Percentiles rank a stretch among this genome's conserved stretches.
Evolutionary conservation across 2,113 vertebrate genomes (phyloP).

Genomic region (Phocoena phocoena): DNA sequence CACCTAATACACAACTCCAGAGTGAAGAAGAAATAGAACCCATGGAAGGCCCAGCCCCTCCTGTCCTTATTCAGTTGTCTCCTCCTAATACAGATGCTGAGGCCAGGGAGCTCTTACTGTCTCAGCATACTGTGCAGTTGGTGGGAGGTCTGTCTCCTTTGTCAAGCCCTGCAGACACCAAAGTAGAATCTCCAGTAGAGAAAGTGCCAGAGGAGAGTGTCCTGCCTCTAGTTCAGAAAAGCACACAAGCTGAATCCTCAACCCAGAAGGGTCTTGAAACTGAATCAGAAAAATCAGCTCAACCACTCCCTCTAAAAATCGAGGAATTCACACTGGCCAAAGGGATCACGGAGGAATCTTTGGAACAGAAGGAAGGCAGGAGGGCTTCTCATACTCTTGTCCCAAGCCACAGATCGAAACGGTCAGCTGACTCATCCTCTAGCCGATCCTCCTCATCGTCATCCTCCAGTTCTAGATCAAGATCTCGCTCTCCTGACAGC

Average conservation of each 20-base stretch:
- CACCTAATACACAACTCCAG: slow-evolving; percentile 48
- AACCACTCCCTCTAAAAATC: slow-evolving; percentile 42
- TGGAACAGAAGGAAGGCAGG: slow-evolving; percentile 61
- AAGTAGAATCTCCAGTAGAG: slow-evolving; percentile 67
- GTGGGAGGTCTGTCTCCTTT: slow-evolving; percentile 57
- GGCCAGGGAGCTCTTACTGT: slow-evolving; percentile 31
- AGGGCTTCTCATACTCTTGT: slow-evolving; percentile 54
- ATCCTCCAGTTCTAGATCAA: slow-evolving; percentile 79
- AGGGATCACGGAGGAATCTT: slow-evolving; percentile 59
- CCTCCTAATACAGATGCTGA: slow-evolving; percentile 66
- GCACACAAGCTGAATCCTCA: slow-evolving; percentile 41
- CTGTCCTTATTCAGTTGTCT: slow-evolving; percentile 76
- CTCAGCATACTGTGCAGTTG: slow-evolving; percentile 62
- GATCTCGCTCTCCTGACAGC: slow-evolving; percentile 77
- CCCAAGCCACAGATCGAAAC: slow-evolving; percentile 48
- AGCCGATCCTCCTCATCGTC: slow-evolving; percentile 78
- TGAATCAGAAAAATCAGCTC: slow-evolving; percentile 56
- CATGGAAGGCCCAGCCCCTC: slow-evolving; percentile 75
- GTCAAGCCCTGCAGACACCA: slow-evolving; percentile 69
- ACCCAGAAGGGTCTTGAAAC: slow-evolving; percentile 49
- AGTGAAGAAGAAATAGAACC: slow-evolving; percentile 69
- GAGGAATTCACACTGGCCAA: slow-evolving; percentile 57
- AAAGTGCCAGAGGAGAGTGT: slow-evolving; percentile 56
- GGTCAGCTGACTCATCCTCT: slow-evolving; percentile 61
- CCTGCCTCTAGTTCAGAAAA: slow-evolving; percentile 61